Base-by-base conservation (phyloP, 2,113 vertebrate genomes). In the Regulus satrapa region DNA sequence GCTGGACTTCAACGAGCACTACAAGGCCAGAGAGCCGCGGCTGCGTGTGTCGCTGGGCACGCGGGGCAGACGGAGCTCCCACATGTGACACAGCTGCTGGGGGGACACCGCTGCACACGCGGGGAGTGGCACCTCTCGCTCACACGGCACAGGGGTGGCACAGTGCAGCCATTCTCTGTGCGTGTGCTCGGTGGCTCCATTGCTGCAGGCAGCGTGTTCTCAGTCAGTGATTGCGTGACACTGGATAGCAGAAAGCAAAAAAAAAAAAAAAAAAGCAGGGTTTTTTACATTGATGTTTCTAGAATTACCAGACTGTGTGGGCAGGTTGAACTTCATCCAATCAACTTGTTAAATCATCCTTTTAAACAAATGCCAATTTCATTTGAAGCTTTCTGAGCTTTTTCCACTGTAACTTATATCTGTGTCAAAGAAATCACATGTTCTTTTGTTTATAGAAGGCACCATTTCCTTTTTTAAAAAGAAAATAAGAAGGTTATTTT, bases 1-100 rank as follows among this genome's bases (percentile, higher is more conserved):
- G n/a, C 95, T 99, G 95, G 99, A 99, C 98, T 99, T 99, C 96
- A 99, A 99, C 4, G 99, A 99, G 71, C 99, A 99, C 94, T 99
- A 99, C 93, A 99, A 98, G 95, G 99, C 99, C 45, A 95, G 99
- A 62, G 99, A 99, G 94, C 99, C 99, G 2, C 97, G 99, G 55
- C 99, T 99, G 88, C 98, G 98, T 0, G 96, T 98, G 8, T 99
- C 99, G 0, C 92, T 99, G n/a, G 99, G 99, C 95, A 79, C 97
- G 79, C 68, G 81, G 15, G 81, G 81, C 81, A 6, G 81, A 0
- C 81, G 81, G 2, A 84, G 81, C 81, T 84, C 81, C 0, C 81
- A 73, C 81, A 1, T 84, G 81, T 63, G 81, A 73, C 32, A 8
- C n/a, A 1, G 36, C 55, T 24, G 54, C 64, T 4, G 3, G 54